Evolutionary conservation across 2,888 invertebrate genomes (phyloP), one percentile per base, ranked within the genome.

Genomic region (Microplitis manilae): DNA sequence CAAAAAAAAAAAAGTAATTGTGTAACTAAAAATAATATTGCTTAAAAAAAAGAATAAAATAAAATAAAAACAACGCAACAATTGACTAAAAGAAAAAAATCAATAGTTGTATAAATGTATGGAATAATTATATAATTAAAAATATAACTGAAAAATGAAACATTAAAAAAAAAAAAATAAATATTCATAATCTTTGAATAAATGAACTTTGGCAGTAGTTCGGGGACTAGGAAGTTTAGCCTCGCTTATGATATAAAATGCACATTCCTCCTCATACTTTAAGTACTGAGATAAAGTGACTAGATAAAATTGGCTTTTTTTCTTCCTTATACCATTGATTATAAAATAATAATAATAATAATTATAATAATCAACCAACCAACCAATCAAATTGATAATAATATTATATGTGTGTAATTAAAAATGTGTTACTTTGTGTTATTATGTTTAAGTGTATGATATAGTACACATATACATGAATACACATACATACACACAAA

Each of bases 251-350:
- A 59, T 61, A 20, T 67, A 75, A 81, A 85, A 87, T 88, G 88
- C 88, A 88, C 88, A 88, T 88, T 88, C 88, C 88, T 88, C 87
- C 82, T 86, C 85, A 84, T 78, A 79, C 83, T 86, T 87, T 87
- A 88, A 88, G 88, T 88, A 88, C 88, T 84, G 81, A 87, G 84
- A 87, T 71, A 82, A 85, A 84, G 83, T 88, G 88, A 88, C 88
- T 82, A 84, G 83, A 84, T 75, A 79, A 82, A 75, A 79, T 78
- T 68, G 40, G 20, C 62, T 15, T 60, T 69, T 68, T 38, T 62
- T 72, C 6, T 39, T 50, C 30, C 41, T 73, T 73, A 78, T 80
- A 81, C 83, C 84, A 86, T 86, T 86, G 86, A 85, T 86, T 83
- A 84, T 76, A 79, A 84, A 83, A 83, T 68, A 73, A 41, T 41